A percentile compares a stretch with the other conserved stretches of the same genome.
phyloP scores from a whole-genome alignment of 2,113 vertebrate genomes.

The Irena cyanogastra region DNA sequence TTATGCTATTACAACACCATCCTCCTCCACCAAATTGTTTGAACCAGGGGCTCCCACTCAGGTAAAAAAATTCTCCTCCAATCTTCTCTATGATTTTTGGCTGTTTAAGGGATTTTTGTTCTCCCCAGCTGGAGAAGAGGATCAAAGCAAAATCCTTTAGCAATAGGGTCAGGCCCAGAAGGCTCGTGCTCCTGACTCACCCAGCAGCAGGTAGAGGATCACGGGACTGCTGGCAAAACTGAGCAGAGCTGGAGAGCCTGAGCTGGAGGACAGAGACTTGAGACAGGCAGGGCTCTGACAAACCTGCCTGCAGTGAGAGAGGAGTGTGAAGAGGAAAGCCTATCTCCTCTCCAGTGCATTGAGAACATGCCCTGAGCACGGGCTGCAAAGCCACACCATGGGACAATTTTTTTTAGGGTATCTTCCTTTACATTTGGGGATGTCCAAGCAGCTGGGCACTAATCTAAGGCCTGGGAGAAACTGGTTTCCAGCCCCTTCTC shows the following conservation, averaged over 20 bases:
- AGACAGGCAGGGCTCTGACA: not conserved
- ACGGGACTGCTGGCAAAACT: not conserved
- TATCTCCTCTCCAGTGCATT: accelerated
- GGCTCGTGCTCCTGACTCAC: not conserved
- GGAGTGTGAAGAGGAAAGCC: not conserved
- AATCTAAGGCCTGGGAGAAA: not conserved
- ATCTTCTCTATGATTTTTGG: not conserved
- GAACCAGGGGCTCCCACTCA: not conserved
- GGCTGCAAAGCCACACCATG: not conserved
- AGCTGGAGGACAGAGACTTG: not conserved
- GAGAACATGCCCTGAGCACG: accelerated
- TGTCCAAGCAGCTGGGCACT: not conserved
- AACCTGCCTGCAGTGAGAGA: not conserved
- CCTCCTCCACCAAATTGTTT: not conserved
- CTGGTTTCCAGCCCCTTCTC: not conserved
- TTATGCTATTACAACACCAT: not conserved
- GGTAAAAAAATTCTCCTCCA: not conserved
- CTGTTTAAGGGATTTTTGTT: not conserved
- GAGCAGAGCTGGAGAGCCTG: not conserved
- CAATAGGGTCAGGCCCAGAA: not conserved
- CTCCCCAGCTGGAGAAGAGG: not conserved
- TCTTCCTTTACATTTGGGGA: not conserved
- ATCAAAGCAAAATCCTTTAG: conserved; percentile 12
- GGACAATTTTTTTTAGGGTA: not conserved
- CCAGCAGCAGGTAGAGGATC: not conserved